phyloP scores from a whole-genome alignment of 2,797 vertebrate species.

The Ateles fusciceps region DNA sequence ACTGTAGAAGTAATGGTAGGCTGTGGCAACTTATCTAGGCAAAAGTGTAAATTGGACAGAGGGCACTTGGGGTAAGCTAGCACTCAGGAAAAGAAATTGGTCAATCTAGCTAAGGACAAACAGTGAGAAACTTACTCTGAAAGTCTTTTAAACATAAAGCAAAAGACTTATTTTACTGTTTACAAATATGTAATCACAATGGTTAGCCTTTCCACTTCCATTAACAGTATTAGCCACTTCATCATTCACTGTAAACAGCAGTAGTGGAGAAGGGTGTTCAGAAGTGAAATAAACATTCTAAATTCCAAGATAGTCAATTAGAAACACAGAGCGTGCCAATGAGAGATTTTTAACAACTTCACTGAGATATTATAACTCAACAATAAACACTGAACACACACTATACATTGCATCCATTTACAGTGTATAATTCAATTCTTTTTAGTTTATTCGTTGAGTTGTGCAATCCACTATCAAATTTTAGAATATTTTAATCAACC shows the following conservation, averaged over 20 bases:
- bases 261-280: not conserved
- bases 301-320: not conserved
- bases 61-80: not conserved
- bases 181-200: not conserved
- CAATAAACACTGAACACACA: not conserved
- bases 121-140: not conserved
- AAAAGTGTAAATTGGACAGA: not conserved
- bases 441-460: not conserved
- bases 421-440: not conserved
- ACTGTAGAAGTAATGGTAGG: not conserved
- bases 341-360: not conserved
- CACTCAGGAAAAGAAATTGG: not conserved
- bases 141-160: not conserved
- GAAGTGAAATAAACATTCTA: conserved; percentile 17
- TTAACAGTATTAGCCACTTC: not conserved
- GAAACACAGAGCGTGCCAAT: not conserved
- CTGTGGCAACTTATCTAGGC: not conserved
- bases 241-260: not conserved
- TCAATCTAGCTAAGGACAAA: not conserved
- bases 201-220: conserved; percentile 6
- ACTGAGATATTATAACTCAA: not conserved
- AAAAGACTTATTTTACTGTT: not conserved
- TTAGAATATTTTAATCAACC: not conserved
- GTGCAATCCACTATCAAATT: not conserved
- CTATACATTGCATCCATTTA: not conserved